These are phyloP conservation scores for Diceros bicornis DNA, from an alignment of 2,797 vertebrate species.

Conservation along the genomic window DNA sequence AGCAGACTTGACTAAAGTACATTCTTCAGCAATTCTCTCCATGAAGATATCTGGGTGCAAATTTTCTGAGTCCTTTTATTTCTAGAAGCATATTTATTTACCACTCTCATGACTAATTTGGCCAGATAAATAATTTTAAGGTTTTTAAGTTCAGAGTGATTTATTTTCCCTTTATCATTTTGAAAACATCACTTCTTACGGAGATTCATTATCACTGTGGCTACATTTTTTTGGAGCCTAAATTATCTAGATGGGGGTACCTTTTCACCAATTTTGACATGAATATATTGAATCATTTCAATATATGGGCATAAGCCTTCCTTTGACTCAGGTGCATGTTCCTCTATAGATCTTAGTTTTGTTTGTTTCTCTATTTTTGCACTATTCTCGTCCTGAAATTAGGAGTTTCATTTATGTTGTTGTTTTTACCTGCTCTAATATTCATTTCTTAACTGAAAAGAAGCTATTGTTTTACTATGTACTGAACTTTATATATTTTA, in stretches of 20 bases:
- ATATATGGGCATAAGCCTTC: fast-evolving
- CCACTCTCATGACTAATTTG: not conserved
- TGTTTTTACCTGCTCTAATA: not conserved
- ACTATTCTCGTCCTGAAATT: not conserved
- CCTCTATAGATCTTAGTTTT: not conserved
- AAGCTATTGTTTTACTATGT: not conserved
- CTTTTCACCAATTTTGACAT: not conserved
- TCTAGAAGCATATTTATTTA: not conserved
- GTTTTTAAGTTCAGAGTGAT: not conserved
- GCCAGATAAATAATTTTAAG: not conserved
- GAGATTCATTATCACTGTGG: not conserved
- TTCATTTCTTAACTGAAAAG: not conserved
- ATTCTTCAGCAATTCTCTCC: not conserved
- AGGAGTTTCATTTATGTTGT: not conserved
- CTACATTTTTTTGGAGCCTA: not conserved
- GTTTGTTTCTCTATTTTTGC: not conserved
- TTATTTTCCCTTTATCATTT: not conserved
- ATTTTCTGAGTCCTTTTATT: not conserved
- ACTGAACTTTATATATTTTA: not conserved
- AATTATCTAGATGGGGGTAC: not conserved
- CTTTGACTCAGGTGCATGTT: not conserved
- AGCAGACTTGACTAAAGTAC: not conserved
- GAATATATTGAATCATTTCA: not conserved
- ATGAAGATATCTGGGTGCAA: no score
- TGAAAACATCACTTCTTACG: not conserved